Evolutionary conservation across 2,797 vertebrate genomes (phyloP).

Genomic region (Discoglossus pictus): DNA sequence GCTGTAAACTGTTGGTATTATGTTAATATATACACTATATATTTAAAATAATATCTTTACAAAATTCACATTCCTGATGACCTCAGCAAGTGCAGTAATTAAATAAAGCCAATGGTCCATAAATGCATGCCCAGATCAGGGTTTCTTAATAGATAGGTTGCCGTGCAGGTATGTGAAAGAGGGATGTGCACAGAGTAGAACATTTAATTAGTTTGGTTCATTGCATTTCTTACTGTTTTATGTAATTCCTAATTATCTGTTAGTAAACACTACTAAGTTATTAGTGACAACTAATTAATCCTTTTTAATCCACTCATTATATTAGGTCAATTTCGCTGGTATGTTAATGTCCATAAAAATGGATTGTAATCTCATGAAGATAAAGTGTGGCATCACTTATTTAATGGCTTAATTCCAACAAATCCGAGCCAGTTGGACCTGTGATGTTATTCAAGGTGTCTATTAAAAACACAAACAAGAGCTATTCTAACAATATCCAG

Average conservation of each 20-base stretch:
- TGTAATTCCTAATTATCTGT: conserved; percentile 21
- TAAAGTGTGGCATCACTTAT: neutral
- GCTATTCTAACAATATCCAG: no score
- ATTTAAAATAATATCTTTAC: no score
- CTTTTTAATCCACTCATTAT: conserved; percentile 14
- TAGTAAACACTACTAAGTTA: conserved; percentile 19
- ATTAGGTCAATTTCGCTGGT: neutral
- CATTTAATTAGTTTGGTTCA: conserved; percentile 27
- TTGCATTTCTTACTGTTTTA: conserved; percentile 19
- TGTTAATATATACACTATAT: no score
- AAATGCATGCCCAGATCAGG: conserved; percentile 2
- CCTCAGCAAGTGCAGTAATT: conserved; percentile 1
- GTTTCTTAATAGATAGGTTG: conserved; percentile 5
- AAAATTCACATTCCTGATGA: neutral
- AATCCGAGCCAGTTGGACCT: no score
- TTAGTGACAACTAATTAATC: conserved; percentile 15
- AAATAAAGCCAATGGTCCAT: conserved; percentile 6
- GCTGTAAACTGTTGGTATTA: no score
- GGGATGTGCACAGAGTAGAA: conserved; percentile 15
- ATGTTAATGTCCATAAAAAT: neutral
- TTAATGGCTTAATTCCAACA: neutral
- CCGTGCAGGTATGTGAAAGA: conserved; percentile 1
- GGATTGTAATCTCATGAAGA: neutral
- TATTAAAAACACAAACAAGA: no score
- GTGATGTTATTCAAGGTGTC: no score